Evolutionary conservation across 1,140 invertebrate genomes (phyloP), one percentile per base, ranked within the genome.

Genomic region (Ectropis grisescens): DNA sequence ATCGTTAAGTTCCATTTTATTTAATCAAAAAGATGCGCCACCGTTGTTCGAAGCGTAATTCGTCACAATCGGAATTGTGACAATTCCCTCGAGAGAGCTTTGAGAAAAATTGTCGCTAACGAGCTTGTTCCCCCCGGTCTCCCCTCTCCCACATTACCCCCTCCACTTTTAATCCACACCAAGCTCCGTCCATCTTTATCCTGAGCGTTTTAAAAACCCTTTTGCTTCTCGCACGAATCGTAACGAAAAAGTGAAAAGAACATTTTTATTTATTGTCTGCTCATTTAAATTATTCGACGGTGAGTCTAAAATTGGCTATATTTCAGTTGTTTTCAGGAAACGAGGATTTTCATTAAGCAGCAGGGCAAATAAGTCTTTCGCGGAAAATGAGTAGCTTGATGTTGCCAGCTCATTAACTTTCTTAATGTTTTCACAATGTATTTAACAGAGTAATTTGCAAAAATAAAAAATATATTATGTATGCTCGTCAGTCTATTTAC

Each of bases 41-140:
- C 41, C 54, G 51, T 58, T 65, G 60, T 70, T 58, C 42, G 39
- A 38, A 46, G 39, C 56, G 62, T 68, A 70, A 70, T 68, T 74
- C 69, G 58, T 70, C 58, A 64, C 58, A 71, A 65, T 67, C 67
- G 64, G 58, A 58, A 71, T 65, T 64, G 55, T 75, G 57, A 68
- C 65, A 60, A 70, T 68, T 71, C 69, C 51, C 60, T 41, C 44
- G 64, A 56, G 64, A 64, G 45, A 56, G 67, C 65, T 76, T 76
- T 75, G 67, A 76, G 71, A 80, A 76, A 79, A 74, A 79, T 74
- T 69, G 71, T 78, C 66, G 62, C 68, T 80, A 80, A 75, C 75
- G 71, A 80, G 75, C 70, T 75, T 60, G 53, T 57, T 50, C 53
- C 25, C 35, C 35, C 38, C 45, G 13, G 19, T 38, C 41, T 29